Evolutionary conservation across 2,888 invertebrate genomes (phyloP).

Genomic region (Oithona nana): DNA sequence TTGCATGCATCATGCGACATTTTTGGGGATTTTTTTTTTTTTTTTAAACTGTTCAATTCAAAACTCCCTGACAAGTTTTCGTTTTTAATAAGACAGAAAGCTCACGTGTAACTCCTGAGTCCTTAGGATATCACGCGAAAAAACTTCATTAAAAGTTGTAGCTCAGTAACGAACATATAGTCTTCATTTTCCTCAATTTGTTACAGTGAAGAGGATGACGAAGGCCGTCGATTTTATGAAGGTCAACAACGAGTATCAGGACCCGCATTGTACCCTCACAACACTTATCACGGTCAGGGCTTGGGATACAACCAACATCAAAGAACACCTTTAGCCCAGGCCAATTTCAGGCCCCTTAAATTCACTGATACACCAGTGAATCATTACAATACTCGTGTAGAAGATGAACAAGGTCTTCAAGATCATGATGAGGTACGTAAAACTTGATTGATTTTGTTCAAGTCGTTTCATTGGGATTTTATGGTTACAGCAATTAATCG

Average conservation of each 20-base stretch:
- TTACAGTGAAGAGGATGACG: too few species aligned
- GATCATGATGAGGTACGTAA: neutral
- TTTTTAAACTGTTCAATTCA: too few species aligned
- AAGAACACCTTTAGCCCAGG: constrained; percentile 18
- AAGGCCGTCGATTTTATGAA: too few species aligned
- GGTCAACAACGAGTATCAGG: too few species aligned
- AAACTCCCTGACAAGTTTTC: too few species aligned
- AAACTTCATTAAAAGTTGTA: too few species aligned
- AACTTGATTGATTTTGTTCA: neutral
- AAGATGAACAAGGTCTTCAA: constrained; percentile 5
- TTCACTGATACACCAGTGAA: constrained; percentile 48
- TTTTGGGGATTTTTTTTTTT: neutral
- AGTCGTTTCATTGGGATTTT: too few species aligned
- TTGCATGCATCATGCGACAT: neutral
- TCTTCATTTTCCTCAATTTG: too few species aligned
- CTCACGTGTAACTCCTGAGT: too few species aligned
- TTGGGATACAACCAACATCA: constrained; percentile 36
- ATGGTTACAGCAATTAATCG: neutral
- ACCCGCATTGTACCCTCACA: constrained; percentile 47
- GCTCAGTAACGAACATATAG: too few species aligned
- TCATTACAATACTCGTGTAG: constrained; percentile 12
- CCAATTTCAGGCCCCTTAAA: constrained; percentile 40
- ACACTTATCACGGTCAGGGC: constrained; percentile 55
- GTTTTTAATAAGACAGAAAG: too few species aligned
- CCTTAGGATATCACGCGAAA: too few species aligned